Conservation (phyloP, 1,140 invertebrate genomes). For the Drosophila tani region DNA sequence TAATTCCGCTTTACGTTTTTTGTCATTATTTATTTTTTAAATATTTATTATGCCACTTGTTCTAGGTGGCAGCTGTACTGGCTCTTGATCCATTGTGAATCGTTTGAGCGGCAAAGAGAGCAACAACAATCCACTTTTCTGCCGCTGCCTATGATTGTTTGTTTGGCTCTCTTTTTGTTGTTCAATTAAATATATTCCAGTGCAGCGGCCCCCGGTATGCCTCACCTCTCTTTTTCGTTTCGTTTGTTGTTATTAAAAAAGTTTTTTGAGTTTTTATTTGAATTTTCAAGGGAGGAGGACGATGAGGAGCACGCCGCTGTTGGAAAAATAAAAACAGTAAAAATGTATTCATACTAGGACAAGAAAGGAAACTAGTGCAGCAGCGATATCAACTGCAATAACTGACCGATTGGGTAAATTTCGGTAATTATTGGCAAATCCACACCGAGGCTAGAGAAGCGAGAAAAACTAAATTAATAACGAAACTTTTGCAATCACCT, state of each 20-base stretch:
- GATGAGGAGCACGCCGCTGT: background rate
- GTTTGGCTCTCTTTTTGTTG: slow-evolving; percentile 65
- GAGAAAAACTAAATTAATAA: slow-evolving; percentile 32
- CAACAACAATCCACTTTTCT: slow-evolving; percentile 52
- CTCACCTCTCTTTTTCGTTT: background rate
- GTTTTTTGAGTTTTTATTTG: slow-evolving; percentile 60
- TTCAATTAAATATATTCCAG: slow-evolving; percentile 69
- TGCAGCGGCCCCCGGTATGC: slow-evolving; percentile 1
- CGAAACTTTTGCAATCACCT: slow-evolving; percentile 44
- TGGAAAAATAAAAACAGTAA: slow-evolving; percentile 11
- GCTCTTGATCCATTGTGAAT: slow-evolving; percentile 60
- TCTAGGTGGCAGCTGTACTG: slow-evolving; percentile 42
- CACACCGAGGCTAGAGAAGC: background rate
- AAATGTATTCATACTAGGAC: slow-evolving; percentile 10
- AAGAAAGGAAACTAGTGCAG: slow-evolving; percentile 22
- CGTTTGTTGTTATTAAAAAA: slow-evolving; percentile 56
- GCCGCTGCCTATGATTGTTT: slow-evolving; percentile 47
- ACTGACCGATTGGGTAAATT: slow-evolving; percentile 44
- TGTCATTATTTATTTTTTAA: slow-evolving; percentile 27
- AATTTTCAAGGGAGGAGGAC: slow-evolving; percentile 28
- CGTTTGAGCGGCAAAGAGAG: slow-evolving; percentile 63
- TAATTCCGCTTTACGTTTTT: slow-evolving; percentile 7
- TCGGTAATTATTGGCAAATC: slow-evolving; percentile 39
- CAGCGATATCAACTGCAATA: slow-evolving; percentile 26
- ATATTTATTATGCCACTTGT: slow-evolving; percentile 42